Evolutionary conservation across 2,113 vertebrate species (phyloP).

Genomic region (Aviceda subcristata): DNA sequence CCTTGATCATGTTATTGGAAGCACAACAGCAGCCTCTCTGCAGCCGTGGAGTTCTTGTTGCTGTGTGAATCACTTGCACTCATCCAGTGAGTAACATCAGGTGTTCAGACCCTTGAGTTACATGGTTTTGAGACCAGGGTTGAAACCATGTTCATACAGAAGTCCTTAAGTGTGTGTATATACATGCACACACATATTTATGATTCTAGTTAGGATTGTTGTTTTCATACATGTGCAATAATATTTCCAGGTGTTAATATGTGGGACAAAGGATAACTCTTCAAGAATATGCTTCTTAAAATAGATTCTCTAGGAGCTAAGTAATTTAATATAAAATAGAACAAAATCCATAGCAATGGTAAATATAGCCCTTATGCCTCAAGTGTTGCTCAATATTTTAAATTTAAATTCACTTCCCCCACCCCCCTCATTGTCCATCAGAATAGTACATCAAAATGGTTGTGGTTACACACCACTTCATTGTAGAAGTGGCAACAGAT

Average conservation of each 20-base stretch:
- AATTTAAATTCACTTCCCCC: neutral
- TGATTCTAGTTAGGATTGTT: neutral
- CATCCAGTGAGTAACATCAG: neutral
- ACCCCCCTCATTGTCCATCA: neutral
- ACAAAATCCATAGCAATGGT: neutral
- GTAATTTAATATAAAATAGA: neutral
- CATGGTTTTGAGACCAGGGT: neutral
- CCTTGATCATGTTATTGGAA: neutral
- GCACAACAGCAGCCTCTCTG: neutral
- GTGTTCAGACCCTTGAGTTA: neutral
- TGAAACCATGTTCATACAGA: neutral
- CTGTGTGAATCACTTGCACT: neutral
- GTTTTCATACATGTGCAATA: neutral
- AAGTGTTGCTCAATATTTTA: neutral
- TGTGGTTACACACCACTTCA: neutral
- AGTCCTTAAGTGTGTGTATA: neutral
- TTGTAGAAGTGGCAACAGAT: neutral
- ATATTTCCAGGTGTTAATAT: neutral
- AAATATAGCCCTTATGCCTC: neutral
- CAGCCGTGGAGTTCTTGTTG: neutral
- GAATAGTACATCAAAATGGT: neutral
- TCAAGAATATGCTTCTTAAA: neutral
- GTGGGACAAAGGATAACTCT: neutral
- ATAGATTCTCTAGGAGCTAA: neutral
- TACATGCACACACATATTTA: accelerated